Conservation (phyloP, 2,888 invertebrate genomes). For the Salpingus planirostris region DNA sequence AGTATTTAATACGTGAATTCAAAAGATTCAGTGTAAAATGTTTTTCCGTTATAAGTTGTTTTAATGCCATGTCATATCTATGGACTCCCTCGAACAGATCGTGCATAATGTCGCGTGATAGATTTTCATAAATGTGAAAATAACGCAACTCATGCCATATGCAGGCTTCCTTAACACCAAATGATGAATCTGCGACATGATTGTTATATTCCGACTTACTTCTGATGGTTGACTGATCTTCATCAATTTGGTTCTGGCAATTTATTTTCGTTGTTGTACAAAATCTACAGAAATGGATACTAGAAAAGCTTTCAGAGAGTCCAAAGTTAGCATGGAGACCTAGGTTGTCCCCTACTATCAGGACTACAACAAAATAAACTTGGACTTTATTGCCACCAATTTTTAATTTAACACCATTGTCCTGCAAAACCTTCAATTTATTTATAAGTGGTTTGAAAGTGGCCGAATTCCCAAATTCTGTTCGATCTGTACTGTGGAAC, state of each 20-base stretch:
- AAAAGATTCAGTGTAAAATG: slow-evolving; percentile 8
- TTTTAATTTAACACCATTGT: background rate
- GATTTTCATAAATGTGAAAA: slow-evolving; percentile 11
- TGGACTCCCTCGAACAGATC: slow-evolving; percentile 14
- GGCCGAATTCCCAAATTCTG: slow-evolving; percentile 2
- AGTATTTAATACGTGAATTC: slow-evolving; percentile 14
- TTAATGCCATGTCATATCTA: slow-evolving; percentile 12
- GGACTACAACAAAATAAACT: background rate
- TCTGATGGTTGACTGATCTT: background rate
- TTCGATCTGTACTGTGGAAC: slow-evolving; percentile 3
- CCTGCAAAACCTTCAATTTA: slow-evolving; percentile 2
- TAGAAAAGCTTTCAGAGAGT: background rate
- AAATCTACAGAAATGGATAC: background rate
- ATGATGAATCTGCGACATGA: background rate
- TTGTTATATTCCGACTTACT: background rate
- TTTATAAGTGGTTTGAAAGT: slow-evolving; percentile 1
- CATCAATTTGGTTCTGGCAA: background rate
- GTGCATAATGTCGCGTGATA: slow-evolving; percentile 14
- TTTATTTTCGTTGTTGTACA: background rate
- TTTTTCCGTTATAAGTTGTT: slow-evolving; percentile 11
- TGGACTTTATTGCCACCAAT: background rate
- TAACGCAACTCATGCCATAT: slow-evolving; percentile 5
- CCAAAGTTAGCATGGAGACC: background rate
- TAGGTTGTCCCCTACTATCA: background rate
- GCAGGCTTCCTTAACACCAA: slow-evolving; percentile 10